Evolutionary conservation across 2,113 vertebrate species (phyloP).

Genomic region (Ornithorhynchus anatinus): DNA sequence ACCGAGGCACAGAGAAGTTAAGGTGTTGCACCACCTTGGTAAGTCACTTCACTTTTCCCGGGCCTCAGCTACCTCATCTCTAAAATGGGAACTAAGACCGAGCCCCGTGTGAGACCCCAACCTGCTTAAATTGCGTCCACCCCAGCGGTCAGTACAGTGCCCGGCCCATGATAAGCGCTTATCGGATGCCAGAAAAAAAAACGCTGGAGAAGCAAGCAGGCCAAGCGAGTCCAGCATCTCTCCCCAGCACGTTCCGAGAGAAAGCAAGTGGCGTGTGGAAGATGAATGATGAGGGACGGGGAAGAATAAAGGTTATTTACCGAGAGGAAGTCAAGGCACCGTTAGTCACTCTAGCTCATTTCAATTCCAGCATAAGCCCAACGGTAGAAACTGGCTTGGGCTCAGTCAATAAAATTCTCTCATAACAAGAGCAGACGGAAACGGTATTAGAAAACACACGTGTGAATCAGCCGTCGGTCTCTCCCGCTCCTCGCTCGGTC

Average conservation of each 20-base stretch:
- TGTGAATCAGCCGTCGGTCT: background rate
- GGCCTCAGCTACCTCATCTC: too few relatives aligned
- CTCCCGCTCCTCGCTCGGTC: background rate
- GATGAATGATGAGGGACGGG: conserved; percentile 40
- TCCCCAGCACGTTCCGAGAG: conserved; percentile 32
- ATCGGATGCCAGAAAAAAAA: too few relatives aligned
- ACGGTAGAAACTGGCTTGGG: conserved; percentile 11
- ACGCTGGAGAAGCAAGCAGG: too few relatives aligned
- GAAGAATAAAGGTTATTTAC: conserved; percentile 30
- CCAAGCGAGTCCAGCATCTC: conserved; percentile 16
- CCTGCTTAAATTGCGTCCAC: too few relatives aligned
- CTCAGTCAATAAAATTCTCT: conserved; percentile 2
- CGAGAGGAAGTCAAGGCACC: conserved; percentile 16
- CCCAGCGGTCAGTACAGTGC: too few relatives aligned
- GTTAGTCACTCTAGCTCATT: background rate
- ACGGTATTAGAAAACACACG: conserved; percentile 7
- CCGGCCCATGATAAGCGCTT: too few relatives aligned
- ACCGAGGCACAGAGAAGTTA: too few relatives aligned
- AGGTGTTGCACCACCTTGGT: too few relatives aligned
- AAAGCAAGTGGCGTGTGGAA: conserved; percentile 24
- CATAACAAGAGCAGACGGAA: background rate
- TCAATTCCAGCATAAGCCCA: conserved; percentile 21
- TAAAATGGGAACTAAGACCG: too few relatives aligned
- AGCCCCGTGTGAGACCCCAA: too few relatives aligned
- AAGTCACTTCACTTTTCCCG: too few relatives aligned